These are phyloP conservation scores for Oncopodura yosiiana DNA, from an alignment of 1,140 invertebrate species.

Conservation along the genomic window DNA sequence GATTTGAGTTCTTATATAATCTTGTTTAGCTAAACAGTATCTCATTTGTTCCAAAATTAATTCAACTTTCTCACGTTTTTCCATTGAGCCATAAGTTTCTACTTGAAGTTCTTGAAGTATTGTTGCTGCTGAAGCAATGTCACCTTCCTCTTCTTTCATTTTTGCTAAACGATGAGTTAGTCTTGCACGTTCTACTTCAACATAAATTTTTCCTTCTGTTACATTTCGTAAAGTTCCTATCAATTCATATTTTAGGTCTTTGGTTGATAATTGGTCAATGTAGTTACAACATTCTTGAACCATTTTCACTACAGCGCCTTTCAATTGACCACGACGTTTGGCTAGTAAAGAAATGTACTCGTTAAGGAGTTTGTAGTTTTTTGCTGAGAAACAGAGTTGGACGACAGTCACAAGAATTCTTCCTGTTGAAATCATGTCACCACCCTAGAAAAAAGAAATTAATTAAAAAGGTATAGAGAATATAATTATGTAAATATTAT, in stretches of 20 bases:
- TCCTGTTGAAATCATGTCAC: slow-evolving; percentile 90
- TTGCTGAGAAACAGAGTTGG: slow-evolving; percentile 84
- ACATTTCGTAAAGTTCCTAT: slow-evolving; percentile 93
- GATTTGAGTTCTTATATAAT: slow-evolving; percentile 95
- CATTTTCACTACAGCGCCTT: slow-evolving; percentile 98
- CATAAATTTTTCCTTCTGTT: slow-evolving; percentile 99
- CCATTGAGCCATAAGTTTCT: slow-evolving; percentile 99
- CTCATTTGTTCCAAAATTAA: slow-evolving; percentile 98
- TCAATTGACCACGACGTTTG: slow-evolving; percentile 90
- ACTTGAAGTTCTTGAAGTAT: slow-evolving; percentile 97
- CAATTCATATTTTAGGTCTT: slow-evolving; percentile 81
- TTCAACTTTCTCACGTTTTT: slow-evolving; percentile 94
- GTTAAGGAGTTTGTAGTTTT: slow-evolving; percentile 85
- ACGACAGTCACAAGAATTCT: slow-evolving; percentile 88
- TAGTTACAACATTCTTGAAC: slow-evolving; percentile 93
- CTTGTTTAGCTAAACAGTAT: slow-evolving; percentile 86
- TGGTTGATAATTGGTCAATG: slow-evolving; percentile 84
- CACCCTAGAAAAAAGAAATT: slow-evolving; percentile 50
- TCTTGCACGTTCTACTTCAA: slow-evolving; percentile 95
- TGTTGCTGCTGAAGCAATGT: slow-evolving; percentile 78
- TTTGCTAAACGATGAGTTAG: slow-evolving; percentile 88
- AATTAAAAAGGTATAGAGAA: not conserved
- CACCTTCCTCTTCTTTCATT: slow-evolving; percentile 85
- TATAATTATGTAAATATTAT: not conserved
- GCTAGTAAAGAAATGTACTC: slow-evolving; percentile 87